A percentile compares a stretch with the other conserved stretches of the same genome.
Conservation (phyloP, 2,113 vertebrate species). For the Felis chaus region DNA sequence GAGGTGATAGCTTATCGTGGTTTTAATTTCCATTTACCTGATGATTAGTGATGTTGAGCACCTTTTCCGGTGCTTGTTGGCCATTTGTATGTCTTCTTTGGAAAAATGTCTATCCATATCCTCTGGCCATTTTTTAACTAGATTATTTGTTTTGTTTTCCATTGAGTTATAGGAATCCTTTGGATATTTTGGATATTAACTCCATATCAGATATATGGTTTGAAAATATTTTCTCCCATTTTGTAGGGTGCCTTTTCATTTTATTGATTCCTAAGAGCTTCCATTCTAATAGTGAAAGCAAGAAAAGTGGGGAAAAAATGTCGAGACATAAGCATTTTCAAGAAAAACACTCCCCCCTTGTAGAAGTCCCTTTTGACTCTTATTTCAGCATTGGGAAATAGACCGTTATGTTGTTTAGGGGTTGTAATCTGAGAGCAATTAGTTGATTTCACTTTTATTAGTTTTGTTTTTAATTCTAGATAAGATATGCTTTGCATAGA, state of each 20-base stretch:
- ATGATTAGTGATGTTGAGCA: neutral
- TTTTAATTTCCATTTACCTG: neutral
- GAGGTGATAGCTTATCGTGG: neutral
- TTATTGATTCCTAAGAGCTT: neutral
- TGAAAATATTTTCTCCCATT: neutral
- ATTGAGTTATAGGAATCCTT: neutral
- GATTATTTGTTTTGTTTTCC: neutral
- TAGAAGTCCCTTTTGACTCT: neutral
- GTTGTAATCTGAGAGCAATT: neutral
- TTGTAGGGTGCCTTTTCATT: neutral
- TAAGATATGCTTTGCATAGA: neutral
- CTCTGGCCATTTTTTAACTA: neutral
- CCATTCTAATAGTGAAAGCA: neutral
- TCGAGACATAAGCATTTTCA: neutral
- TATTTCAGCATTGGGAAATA: neutral
- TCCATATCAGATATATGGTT: neutral
- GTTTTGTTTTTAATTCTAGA: slow-evolving; percentile 16
- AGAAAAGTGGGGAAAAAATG: neutral
- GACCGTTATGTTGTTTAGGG: neutral
- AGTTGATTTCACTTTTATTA: neutral
- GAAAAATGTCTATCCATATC: neutral
- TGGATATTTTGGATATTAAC: neutral
- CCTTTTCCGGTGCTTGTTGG: neutral
- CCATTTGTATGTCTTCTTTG: neutral
- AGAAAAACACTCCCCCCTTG: neutral